Evolutionary conservation across 2,113 vertebrate genomes (phyloP).

Genomic region (Desmodus rotundus): DNA sequence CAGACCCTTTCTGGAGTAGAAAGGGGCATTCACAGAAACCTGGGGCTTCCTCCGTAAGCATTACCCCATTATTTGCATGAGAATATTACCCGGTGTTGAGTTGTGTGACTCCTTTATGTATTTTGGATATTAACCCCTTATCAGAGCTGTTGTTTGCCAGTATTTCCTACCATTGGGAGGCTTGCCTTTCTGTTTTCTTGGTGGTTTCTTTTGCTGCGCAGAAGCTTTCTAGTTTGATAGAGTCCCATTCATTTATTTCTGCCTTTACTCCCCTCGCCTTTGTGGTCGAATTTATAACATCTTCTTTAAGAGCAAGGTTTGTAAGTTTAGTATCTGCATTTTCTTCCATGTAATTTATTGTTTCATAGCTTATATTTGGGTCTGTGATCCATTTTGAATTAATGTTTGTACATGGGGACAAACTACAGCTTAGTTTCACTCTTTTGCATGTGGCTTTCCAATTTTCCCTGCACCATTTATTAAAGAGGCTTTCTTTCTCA

Average conservation of each 20-base stretch:
- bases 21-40: neutral
- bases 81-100: neutral
- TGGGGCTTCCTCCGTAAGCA: neutral
- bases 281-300: no score
- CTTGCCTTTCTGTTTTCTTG: neutral
- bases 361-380: no score
- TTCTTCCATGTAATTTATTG: no score
- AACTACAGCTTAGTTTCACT: neutral
- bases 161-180: neutral
- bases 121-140: neutral
- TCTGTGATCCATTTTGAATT: neutral
- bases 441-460: neutral
- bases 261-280: neutral
- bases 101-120: neutral
- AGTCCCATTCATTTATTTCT: neutral
- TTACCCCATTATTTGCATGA: neutral
- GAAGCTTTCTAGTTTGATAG: neutral
- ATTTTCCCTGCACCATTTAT: neutral
- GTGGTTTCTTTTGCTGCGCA: neutral
- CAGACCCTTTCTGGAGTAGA: neutral
- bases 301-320: no score
- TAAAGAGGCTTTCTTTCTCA: no score
- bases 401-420: neutral
- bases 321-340: no score
- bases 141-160: neutral